Base-by-base conservation (phyloP, 2,888 invertebrate genomes). In the Mythimna pallens region DNA sequence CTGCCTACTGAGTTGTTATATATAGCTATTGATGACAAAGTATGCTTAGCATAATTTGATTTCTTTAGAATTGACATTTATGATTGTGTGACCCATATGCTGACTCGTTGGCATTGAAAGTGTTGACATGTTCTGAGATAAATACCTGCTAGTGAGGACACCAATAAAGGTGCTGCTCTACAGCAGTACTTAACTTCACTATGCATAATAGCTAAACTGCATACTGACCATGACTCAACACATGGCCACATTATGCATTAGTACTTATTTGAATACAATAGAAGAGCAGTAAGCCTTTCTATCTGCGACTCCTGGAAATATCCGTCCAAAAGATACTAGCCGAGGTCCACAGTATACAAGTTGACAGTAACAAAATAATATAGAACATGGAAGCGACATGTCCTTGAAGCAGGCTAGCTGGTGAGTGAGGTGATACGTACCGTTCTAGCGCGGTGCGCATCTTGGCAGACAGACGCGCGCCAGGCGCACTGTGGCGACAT, bases 401-500 rank as follows among this genome's bases (percentile, higher is more conserved):
- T 36, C 59, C 36, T 36, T 59, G 59, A 25, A 40, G 30, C 30
- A n/a, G 10, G 47, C 22, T 30, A 30, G 3, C 30, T 50, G 36
- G 30, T 64, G n/a, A 9, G 25, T 7, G 9, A 30, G 17, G 9
- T 14, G 43, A n/a, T 12, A 40, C 57, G 25, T 84, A 94, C 96
- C 94, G 92, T 83, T 96, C 96, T 10, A 96, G 92, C 25, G 92
- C 87, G 8, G 92, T 90, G 58, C 96, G 91, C 12, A 96, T 89
- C 12, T 92, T 91, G 8, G 93, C 93, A 10, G 95, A 94, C 47
- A 98, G 95, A 77, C 97, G 96, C 1, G 98, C 98, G 52, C 98
- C 97, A 1, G 98, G 98, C 52, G 97, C 97, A 74, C 97, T 97
- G 90, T 97, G 96, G 92, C 96, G 97, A 90, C 97, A 97, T 92